Conservation (phyloP, 2,888 invertebrate genomes). For the Chymomyza amoena region DNA sequence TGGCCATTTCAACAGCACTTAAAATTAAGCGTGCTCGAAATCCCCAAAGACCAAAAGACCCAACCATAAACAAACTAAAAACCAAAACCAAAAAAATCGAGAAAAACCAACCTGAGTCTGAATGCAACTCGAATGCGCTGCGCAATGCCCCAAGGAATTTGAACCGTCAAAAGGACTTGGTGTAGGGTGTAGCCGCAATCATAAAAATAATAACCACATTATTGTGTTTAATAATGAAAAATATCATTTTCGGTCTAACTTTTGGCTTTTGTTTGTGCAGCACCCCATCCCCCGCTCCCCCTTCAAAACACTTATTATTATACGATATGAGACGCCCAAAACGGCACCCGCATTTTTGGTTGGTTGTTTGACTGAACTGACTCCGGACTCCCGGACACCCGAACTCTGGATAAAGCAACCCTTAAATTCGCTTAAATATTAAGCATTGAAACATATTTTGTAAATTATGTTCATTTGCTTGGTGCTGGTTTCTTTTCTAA, state of each 20-base stretch:
- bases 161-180: conserved; percentile 15
- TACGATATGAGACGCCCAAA: not conserved
- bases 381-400: not conserved
- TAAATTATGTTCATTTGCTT: conserved; percentile 67
- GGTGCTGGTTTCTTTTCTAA: conserved; percentile 28
- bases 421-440: conserved; percentile 55
- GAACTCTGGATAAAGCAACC: conserved; percentile 42
- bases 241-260: conserved; percentile 72
- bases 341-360: conserved; percentile 61
- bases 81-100: not conserved
- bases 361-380: conserved; percentile 41
- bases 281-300: too few relatives aligned
- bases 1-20: conserved; percentile 74
- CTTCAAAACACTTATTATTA: not conserved
- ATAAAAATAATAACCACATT: conserved; percentile 75
- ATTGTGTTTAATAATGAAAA: conserved; percentile 74
- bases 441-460: conserved; percentile 63
- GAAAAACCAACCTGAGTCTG: conserved; percentile 42
- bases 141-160: conserved; percentile 52
- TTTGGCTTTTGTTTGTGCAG: conserved; percentile 66
- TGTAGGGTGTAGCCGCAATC: conserved; percentile 57
- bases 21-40: conserved; percentile 76
- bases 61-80: conserved; percentile 70
- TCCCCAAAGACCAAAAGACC: conserved; percentile 72
- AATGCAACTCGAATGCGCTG: conserved; percentile 45